These are phyloP conservation scores for Desoria tigrina DNA, from an alignment of 2,888 invertebrate species.

Conservation along the genomic window DNA sequence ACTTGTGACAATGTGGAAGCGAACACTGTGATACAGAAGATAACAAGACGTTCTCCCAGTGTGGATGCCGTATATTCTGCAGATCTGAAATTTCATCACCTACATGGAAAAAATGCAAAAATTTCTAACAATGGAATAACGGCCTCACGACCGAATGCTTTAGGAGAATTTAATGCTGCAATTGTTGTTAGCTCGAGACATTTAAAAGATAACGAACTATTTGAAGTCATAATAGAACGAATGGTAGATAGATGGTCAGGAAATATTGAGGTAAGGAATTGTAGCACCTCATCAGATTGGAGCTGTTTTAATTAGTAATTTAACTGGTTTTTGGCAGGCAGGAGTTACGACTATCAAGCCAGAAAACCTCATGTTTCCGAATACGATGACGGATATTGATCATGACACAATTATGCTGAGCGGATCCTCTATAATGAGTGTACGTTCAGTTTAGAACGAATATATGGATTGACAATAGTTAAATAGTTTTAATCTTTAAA, in stretches of 20 bases:
- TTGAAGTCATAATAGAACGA: constrained; percentile 84
- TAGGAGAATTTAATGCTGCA: constrained; percentile 91
- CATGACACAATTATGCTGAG: constrained; percentile 91
- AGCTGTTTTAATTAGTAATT: neutral
- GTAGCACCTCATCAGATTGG: neutral
- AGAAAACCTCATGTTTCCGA: constrained; percentile 67
- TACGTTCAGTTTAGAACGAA: constrained; percentile 14
- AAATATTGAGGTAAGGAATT: constrained; percentile 74
- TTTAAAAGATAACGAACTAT: constrained; percentile 83
- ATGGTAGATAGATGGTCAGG: constrained; percentile 93
- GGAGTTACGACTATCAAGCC: constrained; percentile 87
- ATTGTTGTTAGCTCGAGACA: constrained; percentile 89
- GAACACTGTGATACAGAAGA: constrained; percentile 25
- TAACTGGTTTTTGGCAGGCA: too few species aligned
- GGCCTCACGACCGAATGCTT: constrained; percentile 80
- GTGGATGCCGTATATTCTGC: constrained; percentile 58
- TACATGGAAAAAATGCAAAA: constrained; percentile 85
- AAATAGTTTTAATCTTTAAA: neutral
- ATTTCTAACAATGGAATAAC: constrained; percentile 81
- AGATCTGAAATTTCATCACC: constrained; percentile 81
- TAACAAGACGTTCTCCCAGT: constrained; percentile 31
- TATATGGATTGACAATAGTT: constrained; percentile 59
- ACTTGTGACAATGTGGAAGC: constrained; percentile 30
- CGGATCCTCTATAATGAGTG: constrained; percentile 84
- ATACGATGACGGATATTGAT: constrained; percentile 85